phyloP scores from a whole-genome alignment of 64 coral and sea anemone species.

The Platygyra sinensis region DNA sequence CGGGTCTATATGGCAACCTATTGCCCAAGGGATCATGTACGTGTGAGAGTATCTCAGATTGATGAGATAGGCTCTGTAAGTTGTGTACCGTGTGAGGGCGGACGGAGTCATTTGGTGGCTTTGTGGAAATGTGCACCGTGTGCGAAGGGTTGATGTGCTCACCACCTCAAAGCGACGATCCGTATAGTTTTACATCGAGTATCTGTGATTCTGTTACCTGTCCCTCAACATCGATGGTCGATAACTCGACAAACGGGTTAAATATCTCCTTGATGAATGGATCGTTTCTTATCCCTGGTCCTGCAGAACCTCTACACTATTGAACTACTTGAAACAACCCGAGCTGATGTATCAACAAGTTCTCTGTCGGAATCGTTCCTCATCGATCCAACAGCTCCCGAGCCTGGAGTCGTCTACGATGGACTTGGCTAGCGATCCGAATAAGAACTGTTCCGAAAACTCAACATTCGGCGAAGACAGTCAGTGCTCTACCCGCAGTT shows the following conservation, averaged over 20 bases:
- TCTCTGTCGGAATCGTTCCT: slow-evolving; percentile 59
- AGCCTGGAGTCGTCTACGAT: slow-evolving; percentile 78
- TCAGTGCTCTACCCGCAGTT: slow-evolving; percentile 91
- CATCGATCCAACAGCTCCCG: slow-evolving; percentile 75
- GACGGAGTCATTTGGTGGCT: slow-evolving; percentile 71
- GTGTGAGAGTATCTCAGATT: slow-evolving; percentile 54
- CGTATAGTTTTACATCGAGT: slow-evolving; percentile 44
- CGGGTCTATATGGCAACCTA: slow-evolving; percentile 70
- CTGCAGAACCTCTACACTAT: slow-evolving; percentile 68
- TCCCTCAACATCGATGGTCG: not conserved
- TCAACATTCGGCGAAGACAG: slow-evolving; percentile 85
- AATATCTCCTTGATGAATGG: not conserved
- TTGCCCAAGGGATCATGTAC: slow-evolving; percentile 71
- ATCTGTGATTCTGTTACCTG: slow-evolving; percentile 42
- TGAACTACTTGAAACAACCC: slow-evolving; percentile 74
- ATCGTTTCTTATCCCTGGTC: slow-evolving; percentile 68
- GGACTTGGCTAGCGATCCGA: slow-evolving; percentile 87
- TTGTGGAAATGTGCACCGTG: slow-evolving; percentile 50
- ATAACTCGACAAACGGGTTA: slow-evolving; percentile 42
- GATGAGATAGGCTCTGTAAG: slow-evolving; percentile 14
- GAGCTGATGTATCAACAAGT: slow-evolving; percentile 58
- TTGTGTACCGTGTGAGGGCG: slow-evolving; percentile 70
- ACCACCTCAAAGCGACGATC: slow-evolving; percentile 8
- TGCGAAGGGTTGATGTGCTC: slow-evolving; percentile 46
- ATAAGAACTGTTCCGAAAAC: slow-evolving; percentile 76